Evolutionary conservation across 2,113 vertebrate species (phyloP).

Genomic region (Crotalus viridis): DNA sequence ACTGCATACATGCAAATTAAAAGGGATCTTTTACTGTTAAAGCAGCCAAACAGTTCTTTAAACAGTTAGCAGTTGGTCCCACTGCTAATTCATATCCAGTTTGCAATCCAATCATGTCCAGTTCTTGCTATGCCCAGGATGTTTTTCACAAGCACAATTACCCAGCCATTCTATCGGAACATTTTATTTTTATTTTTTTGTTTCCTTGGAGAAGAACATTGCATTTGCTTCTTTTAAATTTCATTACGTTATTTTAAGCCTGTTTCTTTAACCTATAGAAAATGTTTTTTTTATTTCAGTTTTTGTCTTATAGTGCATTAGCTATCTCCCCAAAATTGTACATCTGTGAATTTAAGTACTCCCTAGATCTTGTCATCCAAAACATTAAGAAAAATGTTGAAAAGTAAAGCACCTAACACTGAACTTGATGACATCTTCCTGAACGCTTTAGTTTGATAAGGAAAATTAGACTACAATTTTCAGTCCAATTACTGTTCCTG

Average conservation of each 20-base stretch:
- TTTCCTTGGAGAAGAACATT: neutral
- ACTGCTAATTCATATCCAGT: neutral
- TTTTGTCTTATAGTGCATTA: neutral
- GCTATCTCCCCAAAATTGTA: neutral
- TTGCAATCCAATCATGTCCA: neutral
- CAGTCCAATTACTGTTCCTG: neutral
- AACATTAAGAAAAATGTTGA: neutral
- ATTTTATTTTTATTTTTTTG: neutral
- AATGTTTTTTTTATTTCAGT: neutral
- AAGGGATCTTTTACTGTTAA: neutral
- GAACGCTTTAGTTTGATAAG: neutral
- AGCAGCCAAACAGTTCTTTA: neutral
- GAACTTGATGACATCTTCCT: neutral
- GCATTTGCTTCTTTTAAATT: neutral
- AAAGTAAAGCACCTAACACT: neutral
- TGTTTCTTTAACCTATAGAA: neutral
- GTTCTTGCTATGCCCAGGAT: neutral
- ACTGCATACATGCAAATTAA: neutral
- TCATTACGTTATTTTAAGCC: neutral
- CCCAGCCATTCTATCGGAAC: neutral
- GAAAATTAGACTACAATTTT: neutral
- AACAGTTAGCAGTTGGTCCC: neutral
- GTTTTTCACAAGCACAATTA: neutral
- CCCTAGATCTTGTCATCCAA: neutral
- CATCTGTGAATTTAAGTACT: neutral